These are phyloP conservation scores for Drosophila parvula DNA, from an alignment of 1,140 invertebrate genomes.

Conservation along the genomic window DNA sequence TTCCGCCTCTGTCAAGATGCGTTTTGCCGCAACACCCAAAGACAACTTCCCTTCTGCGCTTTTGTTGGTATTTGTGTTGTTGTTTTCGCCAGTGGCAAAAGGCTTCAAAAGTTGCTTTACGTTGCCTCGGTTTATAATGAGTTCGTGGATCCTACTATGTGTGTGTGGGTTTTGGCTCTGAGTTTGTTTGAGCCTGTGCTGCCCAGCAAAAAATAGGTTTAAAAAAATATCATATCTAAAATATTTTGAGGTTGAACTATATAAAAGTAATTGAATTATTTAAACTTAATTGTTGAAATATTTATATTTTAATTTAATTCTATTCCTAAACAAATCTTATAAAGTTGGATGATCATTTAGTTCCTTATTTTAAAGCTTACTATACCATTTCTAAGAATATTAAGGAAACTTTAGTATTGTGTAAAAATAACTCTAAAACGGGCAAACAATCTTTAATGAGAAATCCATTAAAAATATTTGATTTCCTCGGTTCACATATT, in stretches of 20 bases:
- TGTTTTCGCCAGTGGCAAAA: slow-evolving; percentile 57
- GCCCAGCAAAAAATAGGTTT: neutral
- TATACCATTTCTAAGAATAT: no score
- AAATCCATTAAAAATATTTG: neutral
- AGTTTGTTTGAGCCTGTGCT: slow-evolving; percentile 3
- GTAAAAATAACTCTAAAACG: no score
- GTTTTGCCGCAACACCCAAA: slow-evolving; percentile 63
- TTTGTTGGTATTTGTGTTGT: slow-evolving; percentile 47
- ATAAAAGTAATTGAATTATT: no score
- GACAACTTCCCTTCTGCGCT: slow-evolving; percentile 54
- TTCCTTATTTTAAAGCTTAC: no score
- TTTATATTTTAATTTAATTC: no score
- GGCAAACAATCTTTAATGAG: neutral
- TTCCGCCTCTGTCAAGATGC: slow-evolving; percentile 64
- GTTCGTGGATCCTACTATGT: slow-evolving; percentile 38
- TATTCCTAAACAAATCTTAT: no score
- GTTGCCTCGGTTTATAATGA: slow-evolving; percentile 70
- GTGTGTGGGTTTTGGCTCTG: slow-evolving; percentile 27
- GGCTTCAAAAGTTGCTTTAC: slow-evolving; percentile 70
- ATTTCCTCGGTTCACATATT: neutral
- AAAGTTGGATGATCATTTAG: no score
- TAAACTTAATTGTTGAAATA: no score
- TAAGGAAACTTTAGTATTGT: no score
- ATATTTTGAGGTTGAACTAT: no score
- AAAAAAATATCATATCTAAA: neutral